Percentiles rank a stretch among this genome's conserved stretches.
Conservation (phyloP, 2,797 vertebrate species). For the Erpetoichthys calabaricus region DNA sequence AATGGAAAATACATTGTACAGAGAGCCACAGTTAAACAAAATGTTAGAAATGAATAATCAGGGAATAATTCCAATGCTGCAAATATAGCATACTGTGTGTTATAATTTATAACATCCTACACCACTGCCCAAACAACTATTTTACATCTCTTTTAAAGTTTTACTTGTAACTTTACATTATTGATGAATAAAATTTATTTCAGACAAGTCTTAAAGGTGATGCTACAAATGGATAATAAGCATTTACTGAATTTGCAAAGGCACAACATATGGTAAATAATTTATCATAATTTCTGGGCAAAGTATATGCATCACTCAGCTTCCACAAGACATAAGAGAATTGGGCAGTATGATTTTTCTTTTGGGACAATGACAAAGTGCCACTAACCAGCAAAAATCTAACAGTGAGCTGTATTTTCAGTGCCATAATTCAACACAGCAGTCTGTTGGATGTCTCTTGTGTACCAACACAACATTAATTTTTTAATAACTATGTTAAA, state of each 20-base stretch:
- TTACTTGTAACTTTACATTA: no score
- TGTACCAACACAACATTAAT: constrained; percentile 57
- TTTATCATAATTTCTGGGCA: constrained; percentile 46
- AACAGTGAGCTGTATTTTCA: constrained; percentile 49
- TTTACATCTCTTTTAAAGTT: no score
- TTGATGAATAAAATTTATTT: no score
- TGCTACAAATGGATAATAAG: constrained; percentile 20
- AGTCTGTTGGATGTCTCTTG: constrained; percentile 16
- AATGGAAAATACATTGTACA: no score
- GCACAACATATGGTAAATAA: constrained; percentile 62
- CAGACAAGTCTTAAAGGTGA: background rate
- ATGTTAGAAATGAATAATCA: no score
- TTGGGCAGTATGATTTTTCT: constrained; percentile 44
- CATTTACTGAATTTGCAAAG: constrained; percentile 34
- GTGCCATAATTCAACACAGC: constrained; percentile 41
- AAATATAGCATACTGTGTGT: no score
- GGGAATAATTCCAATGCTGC: no score
- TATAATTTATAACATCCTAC: no score
- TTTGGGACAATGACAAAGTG: constrained; percentile 51
- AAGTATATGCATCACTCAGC: constrained; percentile 42
- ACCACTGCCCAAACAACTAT: no score
- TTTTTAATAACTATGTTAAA: constrained; percentile 61
- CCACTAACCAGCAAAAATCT: constrained; percentile 33
- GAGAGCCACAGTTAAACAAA: no score
- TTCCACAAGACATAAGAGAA: constrained; percentile 33